Evolutionary conservation across 2,888 invertebrate species (phyloP).

Genomic region (Noctuana brunneofusca): DNA sequence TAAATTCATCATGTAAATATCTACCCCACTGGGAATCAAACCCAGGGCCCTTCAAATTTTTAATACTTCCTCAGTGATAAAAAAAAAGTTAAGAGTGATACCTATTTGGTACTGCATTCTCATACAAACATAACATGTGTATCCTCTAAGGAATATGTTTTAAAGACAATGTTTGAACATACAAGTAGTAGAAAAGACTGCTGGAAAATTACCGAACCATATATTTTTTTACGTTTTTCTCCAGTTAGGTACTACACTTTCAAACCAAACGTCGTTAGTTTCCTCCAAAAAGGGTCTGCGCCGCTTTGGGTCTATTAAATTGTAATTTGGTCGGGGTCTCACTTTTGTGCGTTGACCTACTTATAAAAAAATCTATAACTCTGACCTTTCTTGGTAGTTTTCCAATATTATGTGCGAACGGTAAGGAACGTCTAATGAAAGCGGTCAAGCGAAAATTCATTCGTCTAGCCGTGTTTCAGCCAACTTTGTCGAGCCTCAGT

Average conservation of each 20-base stretch:
- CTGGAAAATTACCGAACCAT: not conserved
- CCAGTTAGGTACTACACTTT: not conserved
- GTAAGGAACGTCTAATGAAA: slow-evolving; percentile 20
- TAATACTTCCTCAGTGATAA: too few relatives aligned
- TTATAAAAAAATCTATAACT: slow-evolving; percentile 11
- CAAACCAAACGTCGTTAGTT: not conserved
- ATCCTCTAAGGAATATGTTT: too few relatives aligned
- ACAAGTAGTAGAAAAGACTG: not conserved
- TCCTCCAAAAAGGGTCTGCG: not conserved
- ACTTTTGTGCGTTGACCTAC: slow-evolving; percentile 16
- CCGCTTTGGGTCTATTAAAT: slow-evolving; percentile 20
- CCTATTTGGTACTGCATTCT: too few relatives aligned
- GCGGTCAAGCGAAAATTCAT: slow-evolving; percentile 12
- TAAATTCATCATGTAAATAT: too few relatives aligned
- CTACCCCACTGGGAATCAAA: too few relatives aligned
- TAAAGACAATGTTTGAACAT: too few relatives aligned
- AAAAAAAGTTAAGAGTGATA: too few relatives aligned
- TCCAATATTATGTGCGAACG: slow-evolving; percentile 8
- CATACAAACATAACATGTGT: too few relatives aligned
- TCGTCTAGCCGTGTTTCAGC: slow-evolving; percentile 26
- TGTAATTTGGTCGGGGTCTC: slow-evolving; percentile 16
- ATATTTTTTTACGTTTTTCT: not conserved
- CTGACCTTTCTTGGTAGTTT: slow-evolving; percentile 8
- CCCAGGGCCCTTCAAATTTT: too few relatives aligned
- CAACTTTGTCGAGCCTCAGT: slow-evolving; percentile 5